Conservation (phyloP, 2,888 invertebrate genomes). For the Maniola hyperantus region DNA sequence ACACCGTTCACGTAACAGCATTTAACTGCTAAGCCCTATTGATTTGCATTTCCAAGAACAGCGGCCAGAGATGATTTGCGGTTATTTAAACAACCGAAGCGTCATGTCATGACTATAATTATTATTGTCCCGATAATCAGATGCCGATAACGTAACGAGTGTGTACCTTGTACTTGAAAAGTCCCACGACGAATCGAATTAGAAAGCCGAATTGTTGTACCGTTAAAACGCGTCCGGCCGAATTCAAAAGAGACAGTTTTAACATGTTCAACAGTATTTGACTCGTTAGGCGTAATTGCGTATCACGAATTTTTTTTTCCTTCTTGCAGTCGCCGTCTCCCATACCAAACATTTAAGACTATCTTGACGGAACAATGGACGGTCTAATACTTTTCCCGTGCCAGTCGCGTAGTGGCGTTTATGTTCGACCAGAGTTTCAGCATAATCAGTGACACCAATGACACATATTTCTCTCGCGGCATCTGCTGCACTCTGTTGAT, state of each 20-base stretch:
- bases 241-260: conserved; percentile 56
- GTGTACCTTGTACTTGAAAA: conserved; percentile 47
- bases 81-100: conserved; percentile 50
- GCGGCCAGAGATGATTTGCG: conserved; percentile 55
- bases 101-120: conserved; percentile 63
- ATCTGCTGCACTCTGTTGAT: too few species aligned
- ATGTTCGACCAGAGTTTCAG: too few species aligned
- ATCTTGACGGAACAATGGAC: not conserved
- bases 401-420: too few species aligned
- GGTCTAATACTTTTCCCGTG: not conserved
- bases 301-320: conserved; percentile 62
- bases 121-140: conserved; percentile 65
- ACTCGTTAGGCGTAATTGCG: conserved; percentile 69
- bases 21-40: conserved; percentile 44
- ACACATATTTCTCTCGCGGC: too few species aligned
- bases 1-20: conserved; percentile 5
- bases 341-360: not conserved
- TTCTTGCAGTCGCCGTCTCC: not conserved
- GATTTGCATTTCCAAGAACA: conserved; percentile 51
- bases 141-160: conserved; percentile 52
- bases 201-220: conserved; percentile 69
- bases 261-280: conserved; percentile 63
- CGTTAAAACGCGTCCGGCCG: conserved; percentile 58
- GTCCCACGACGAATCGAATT: conserved; percentile 65
- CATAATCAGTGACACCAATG: too few species aligned